Evolutionary conservation across 2,113 vertebrate genomes (phyloP), one percentile per base, ranked within the genome.

Genomic region (Micronycteris hirsuta): DNA sequence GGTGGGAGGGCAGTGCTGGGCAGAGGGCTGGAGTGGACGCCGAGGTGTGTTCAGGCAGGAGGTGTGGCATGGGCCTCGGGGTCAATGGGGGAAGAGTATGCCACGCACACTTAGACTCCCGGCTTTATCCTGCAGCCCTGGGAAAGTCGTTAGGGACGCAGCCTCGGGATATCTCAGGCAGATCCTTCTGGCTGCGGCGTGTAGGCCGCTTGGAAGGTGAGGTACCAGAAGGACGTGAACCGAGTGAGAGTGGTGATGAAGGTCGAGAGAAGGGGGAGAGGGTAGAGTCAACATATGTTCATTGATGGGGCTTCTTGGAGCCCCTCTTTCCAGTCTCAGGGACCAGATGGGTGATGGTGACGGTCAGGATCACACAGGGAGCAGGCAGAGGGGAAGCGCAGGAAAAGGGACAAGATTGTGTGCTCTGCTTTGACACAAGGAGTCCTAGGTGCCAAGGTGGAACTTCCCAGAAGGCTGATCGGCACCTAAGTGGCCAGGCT

Each of bases 111-210:
- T 2, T 6, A 49, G 49, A 38, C 26, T 38, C 36, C 3, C 5
- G 12, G 8, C 20, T 11, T 71, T 33, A 7, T 28, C 9, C 33
- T 12, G 0, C 11, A 7, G 22, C 28, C 2, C 3, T 1, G 20
- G 76, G 14, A 8, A 13, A 31, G 16, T 20, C 47, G 0, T 4
- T 24, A 20, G 24, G 20, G 76, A 10, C 13, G 77, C 36, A 43
- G 63, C 4, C 6, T 3, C 22, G 3, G 41, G 3, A 7, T 1
- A 4, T 52, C 65, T 14, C 10, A 7, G 47, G 49, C 68, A 41
- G 63, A 0, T 26, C 3, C 0, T 11, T 17, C 58, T 61, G 58
- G 54, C 41, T 10, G 12, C 19, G 43, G 7, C 15, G 0, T 36
- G 19, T 7, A n/a, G 31, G 0, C 70, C 16, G 0, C n/a, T n/a